phyloP scores from a whole-genome alignment of 2,797 vertebrate genomes.

The Molossus molossus region DNA sequence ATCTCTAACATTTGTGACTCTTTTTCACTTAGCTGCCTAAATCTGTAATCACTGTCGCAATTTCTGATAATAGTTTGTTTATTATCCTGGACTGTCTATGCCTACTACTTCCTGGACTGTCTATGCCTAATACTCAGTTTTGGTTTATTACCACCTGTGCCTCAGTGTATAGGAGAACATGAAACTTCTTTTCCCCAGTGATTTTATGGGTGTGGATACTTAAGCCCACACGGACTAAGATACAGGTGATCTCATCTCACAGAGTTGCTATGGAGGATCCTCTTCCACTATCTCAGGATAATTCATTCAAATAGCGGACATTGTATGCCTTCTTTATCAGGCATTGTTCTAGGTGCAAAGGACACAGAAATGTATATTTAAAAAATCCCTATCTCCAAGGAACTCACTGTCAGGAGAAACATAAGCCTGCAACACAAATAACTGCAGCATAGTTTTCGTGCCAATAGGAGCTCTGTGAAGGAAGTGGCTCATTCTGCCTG shows the following conservation, averaged over 20 bases:
- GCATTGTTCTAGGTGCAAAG: not conserved
- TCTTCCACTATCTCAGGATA: not conserved
- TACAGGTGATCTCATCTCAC: not conserved
- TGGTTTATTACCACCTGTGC: not conserved
- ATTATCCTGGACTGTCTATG: not conserved
- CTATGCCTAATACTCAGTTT: not conserved
- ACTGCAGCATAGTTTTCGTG: not conserved
- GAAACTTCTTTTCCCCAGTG: not conserved
- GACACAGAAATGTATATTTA: not conserved
- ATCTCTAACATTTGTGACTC: not conserved
- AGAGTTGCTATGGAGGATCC: no score
- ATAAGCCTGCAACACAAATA: not conserved
- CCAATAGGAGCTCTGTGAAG: not conserved
- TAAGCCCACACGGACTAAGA: not conserved
- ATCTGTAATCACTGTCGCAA: not conserved
- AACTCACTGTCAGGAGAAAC: constrained; percentile 7
- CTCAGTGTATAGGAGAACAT: not conserved
- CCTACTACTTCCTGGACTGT: not conserved
- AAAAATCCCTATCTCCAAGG: not conserved
- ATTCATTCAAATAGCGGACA: not conserved
- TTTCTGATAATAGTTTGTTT: not conserved
- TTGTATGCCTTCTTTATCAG: not conserved
- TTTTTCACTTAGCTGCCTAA: not conserved
- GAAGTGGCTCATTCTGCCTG: not conserved
- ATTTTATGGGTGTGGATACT: not conserved